These are phyloP conservation scores for Mastigias papua DNA, from an alignment of 30 jellyfish, hydroid and myxozoan species.

Conservation along the genomic window DNA sequence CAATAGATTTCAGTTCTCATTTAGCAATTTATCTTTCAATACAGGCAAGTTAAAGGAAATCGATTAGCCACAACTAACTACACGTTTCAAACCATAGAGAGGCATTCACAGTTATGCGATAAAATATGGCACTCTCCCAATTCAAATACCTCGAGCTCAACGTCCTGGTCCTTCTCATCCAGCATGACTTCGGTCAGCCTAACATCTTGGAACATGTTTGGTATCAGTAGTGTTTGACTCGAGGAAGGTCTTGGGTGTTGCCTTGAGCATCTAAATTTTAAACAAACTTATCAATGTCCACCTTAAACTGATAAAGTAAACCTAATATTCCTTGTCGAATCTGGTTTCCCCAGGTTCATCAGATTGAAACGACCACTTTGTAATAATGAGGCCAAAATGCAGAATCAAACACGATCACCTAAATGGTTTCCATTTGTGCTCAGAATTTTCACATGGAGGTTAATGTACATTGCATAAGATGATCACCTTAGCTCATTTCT, in stretches of 20 bases:
- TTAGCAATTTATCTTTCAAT: background rate
- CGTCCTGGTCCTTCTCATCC: slow-evolving; percentile 89
- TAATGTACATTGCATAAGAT: no score
- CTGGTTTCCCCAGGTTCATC: no score
- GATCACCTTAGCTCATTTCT: no score
- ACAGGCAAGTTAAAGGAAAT: background rate
- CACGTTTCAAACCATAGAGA: no score
- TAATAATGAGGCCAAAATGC: no score
- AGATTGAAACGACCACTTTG: no score
- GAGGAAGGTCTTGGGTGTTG: slow-evolving; percentile 82
- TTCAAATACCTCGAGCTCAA: slow-evolving; percentile 87
- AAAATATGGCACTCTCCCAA: background rate
- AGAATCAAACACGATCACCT: no score
- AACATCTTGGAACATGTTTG: slow-evolving; percentile 95
- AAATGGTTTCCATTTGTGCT: no score
- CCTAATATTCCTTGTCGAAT: no score
- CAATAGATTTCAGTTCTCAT: background rate
- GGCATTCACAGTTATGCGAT: background rate
- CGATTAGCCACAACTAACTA: background rate
- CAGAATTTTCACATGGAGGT: no score
- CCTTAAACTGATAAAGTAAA: no score
- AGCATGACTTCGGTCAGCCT: slow-evolving; percentile 90
- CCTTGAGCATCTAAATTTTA: slow-evolving; percentile 99
- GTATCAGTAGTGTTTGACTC: slow-evolving; percentile 87
- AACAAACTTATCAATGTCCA: no score